These are phyloP conservation scores for Macrobrachium rosenbergii DNA, from an alignment of 1,140 invertebrate genomes.

Conservation along the genomic window DNA sequence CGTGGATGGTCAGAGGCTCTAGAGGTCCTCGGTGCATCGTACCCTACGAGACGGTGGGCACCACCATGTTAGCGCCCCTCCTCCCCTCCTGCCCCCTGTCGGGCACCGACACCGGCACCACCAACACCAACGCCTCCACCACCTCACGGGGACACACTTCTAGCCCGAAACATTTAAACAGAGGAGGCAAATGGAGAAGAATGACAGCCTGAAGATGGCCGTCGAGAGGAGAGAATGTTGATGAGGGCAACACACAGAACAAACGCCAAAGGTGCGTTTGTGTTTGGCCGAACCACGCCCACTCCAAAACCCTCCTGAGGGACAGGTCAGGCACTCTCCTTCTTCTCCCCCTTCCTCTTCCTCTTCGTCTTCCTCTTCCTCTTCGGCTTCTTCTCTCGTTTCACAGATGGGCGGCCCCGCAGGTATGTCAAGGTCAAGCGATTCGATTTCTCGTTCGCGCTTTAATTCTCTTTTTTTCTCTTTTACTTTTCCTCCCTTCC, in stretches of 20 bases:
- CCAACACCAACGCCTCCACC: constrained; percentile 43
- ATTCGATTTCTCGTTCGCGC: background rate
- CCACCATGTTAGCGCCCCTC: constrained; percentile 59
- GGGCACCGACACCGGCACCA: constrained; percentile 1
- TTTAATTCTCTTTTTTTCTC: background rate
- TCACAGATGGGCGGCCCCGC: too few relatives aligned
- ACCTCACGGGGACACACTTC: constrained; percentile 34
- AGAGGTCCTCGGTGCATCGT: constrained; percentile 60
- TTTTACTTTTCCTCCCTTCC: too few relatives aligned
- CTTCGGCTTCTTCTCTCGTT: too few relatives aligned
- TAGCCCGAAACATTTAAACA: constrained; percentile 33
- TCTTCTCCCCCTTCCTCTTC: too few relatives aligned
- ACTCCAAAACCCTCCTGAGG: too few relatives aligned
- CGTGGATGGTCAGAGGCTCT: constrained; percentile 62
- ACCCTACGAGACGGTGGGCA: constrained; percentile 49
- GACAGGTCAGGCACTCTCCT: too few relatives aligned
- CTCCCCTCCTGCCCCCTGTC: constrained; percentile 41
- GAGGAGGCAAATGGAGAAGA: constrained; percentile 26
- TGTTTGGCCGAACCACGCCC: too few relatives aligned
- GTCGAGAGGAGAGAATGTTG: constrained; percentile 5
- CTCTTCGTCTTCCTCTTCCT: too few relatives aligned
- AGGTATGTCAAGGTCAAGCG: constrained; percentile 3
- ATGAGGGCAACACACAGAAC: too few relatives aligned
- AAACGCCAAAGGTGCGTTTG: too few relatives aligned
- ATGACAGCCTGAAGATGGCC: constrained; percentile 4